Percentiles rank a stretch among this genome's conserved stretches.
These are phyloP conservation scores for Propsilocerus akamusi DNA, from an alignment of 1,140 invertebrate genomes.

Conservation along the genomic window DNA sequence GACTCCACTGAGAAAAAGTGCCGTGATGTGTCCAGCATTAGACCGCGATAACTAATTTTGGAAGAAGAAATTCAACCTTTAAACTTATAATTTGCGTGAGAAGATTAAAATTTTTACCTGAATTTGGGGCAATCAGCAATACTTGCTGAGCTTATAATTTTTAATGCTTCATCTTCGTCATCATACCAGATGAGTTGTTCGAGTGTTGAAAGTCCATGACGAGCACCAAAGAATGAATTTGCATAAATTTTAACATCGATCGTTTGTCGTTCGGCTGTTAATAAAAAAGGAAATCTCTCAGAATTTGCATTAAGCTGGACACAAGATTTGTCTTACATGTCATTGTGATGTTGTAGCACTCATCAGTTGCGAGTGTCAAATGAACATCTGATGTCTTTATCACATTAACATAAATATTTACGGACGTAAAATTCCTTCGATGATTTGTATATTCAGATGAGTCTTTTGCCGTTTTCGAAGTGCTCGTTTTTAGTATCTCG, in stretches of 20 bases:
- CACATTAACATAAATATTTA: constrained; percentile 28
- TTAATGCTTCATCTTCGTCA: constrained; percentile 35
- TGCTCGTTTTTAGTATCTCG: neutral
- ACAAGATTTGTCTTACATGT: constrained; percentile 19
- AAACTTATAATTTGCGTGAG: neutral
- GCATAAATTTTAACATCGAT: constrained; percentile 41
- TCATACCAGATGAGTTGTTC: constrained; percentile 61
- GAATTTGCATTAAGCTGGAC: neutral
- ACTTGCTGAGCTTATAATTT: constrained; percentile 34
- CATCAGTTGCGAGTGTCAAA: constrained; percentile 46
- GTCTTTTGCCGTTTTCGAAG: neutral
- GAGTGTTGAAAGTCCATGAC: constrained; percentile 62
- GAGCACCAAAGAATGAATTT: constrained; percentile 52
- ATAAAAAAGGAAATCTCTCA: neutral
- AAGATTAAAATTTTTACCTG: no score
- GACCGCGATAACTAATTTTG: constrained; percentile 33
- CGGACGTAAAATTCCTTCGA: constrained; percentile 20
- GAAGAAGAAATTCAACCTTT: neutral
- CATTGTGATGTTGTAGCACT: constrained; percentile 48
- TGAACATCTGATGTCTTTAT: constrained; percentile 28
- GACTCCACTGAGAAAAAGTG: constrained; percentile 51
- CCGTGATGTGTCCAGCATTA: constrained; percentile 56
- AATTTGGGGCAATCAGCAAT: constrained; percentile 38
- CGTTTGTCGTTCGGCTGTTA: constrained; percentile 22
- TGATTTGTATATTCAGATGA: neutral